Evolutionary conservation across 1,140 invertebrate species (phyloP).

Genomic region (Drosophila cardini): DNA sequence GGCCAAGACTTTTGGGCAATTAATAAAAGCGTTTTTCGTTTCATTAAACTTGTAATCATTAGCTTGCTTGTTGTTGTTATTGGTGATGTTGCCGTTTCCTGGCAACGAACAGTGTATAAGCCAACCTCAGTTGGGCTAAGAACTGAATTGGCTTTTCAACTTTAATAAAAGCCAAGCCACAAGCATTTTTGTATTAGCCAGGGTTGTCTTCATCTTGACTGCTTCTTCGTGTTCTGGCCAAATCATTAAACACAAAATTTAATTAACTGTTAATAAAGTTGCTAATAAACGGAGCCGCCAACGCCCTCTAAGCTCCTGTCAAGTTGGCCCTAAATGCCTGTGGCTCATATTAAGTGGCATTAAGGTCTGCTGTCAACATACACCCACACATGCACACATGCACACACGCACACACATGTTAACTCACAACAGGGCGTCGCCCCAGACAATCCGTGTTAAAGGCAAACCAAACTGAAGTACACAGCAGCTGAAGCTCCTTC

Average conservation of each 20-base stretch:
- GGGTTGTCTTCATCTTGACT: constrained; percentile 23
- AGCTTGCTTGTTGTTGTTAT: constrained; percentile 26
- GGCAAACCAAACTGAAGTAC: not conserved
- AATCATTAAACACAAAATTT: constrained; percentile 82
- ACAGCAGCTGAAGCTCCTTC: not conserved
- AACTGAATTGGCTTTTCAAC: constrained; percentile 63
- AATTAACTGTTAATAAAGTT: constrained; percentile 82
- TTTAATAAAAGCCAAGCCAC: constrained; percentile 75
- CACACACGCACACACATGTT: not conserved
- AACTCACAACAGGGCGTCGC: not conserved
- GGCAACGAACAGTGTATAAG: constrained; percentile 39
- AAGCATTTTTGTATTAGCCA: constrained; percentile 59
- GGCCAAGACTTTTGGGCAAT: constrained; percentile 57
- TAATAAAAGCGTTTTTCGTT: constrained; percentile 73
- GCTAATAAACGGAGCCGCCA: constrained; percentile 67
- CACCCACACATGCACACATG: not conserved
- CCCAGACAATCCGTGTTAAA: not conserved
- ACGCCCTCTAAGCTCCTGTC: constrained; percentile 55
- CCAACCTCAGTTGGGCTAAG: constrained; percentile 18
- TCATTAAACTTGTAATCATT: constrained; percentile 74
- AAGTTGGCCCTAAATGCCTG: constrained; percentile 70
- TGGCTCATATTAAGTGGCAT: constrained; percentile 78
- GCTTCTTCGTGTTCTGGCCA: constrained; percentile 27
- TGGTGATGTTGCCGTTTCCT: constrained; percentile 25
- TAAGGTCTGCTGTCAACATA: constrained; percentile 73